Evolutionary conservation across 2,888 invertebrate species (phyloP).

Genomic region (Argyresthia goedartella): DNA sequence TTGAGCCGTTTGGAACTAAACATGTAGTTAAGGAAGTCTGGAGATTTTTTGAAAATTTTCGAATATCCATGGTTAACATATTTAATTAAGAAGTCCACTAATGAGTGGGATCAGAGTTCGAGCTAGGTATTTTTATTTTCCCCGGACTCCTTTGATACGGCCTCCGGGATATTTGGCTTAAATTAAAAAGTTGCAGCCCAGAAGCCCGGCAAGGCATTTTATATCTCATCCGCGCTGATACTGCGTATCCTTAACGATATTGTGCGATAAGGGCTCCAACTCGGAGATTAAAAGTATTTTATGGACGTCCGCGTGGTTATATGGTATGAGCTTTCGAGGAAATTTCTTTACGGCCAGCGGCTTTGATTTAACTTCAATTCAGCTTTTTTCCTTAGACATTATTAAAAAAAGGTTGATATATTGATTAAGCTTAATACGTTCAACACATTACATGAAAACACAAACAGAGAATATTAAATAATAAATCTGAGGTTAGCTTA

Average conservation of each 20-base stretch:
- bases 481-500: too few species aligned
- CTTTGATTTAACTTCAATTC: too few species aligned
- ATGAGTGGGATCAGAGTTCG: conserved; percentile 43
- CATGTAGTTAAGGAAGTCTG: too few species aligned
- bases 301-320: neutral
- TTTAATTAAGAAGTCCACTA: conserved; percentile 33
- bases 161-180: conserved; percentile 47
- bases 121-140: conserved; percentile 46
- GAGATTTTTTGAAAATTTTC: too few species aligned
- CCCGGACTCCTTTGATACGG: conserved; percentile 34
- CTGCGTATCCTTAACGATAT: neutral
- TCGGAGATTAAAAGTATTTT: neutral
- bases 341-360: neutral
- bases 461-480: too few species aligned
- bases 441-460: too few species aligned
- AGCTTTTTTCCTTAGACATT: too few species aligned
- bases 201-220: neutral
- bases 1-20: too few species aligned
- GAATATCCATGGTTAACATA: conserved; percentile 18
- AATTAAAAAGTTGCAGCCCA: conserved; percentile 51
- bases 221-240: neutral
- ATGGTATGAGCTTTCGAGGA: neutral
- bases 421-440: too few species aligned
- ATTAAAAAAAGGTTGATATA: too few species aligned
- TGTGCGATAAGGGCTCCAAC: neutral